phyloP scores from a whole-genome alignment of 2,797 vertebrate genomes.

The Apogon hyalosoma region DNA sequence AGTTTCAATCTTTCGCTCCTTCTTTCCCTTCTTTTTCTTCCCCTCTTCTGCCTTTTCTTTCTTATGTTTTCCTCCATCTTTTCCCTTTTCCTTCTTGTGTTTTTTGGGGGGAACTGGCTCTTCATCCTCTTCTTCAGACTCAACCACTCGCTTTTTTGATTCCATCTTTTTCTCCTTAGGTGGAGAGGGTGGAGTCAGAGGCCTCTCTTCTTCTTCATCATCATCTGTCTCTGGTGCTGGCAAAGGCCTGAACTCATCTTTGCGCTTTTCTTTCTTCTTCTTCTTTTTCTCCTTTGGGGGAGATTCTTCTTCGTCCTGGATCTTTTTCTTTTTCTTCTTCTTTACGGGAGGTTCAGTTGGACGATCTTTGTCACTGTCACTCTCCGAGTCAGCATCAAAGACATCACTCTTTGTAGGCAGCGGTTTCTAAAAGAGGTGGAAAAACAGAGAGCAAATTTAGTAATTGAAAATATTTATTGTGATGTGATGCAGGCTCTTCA shows the following conservation, averaged over 20 bases:
- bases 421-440: conserved; percentile 78
- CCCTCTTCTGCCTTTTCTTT: conserved; percentile 86
- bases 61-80: conserved; percentile 80
- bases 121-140: conserved; percentile 88
- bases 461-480: neutral
- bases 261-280: conserved; percentile 85
- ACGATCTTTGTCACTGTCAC: conserved; percentile 86
- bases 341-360: conserved; percentile 79
- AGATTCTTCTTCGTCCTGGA: conserved; percentile 58
- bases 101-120: conserved; percentile 87
- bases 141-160: conserved; percentile 87
- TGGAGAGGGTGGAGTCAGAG: conserved; percentile 39
- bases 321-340: conserved; percentile 92
- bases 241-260: conserved; percentile 86
- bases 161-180: conserved; percentile 81
- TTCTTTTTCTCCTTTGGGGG: conserved; percentile 85
- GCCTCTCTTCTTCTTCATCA: conserved; percentile 69
- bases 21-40: conserved; percentile 81
- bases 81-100: conserved; percentile 88
- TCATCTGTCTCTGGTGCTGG: conserved; percentile 89
- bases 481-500: too few relatives aligned
- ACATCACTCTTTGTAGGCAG: conserved; percentile 89
- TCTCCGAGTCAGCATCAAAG: conserved; percentile 93
- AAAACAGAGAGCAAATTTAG: conserved; percentile 3
- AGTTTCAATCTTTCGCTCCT: conserved; percentile 70